Base-by-base conservation (phyloP, 2,888 invertebrate species). In the Pycnomerus fuliginosus region DNA sequence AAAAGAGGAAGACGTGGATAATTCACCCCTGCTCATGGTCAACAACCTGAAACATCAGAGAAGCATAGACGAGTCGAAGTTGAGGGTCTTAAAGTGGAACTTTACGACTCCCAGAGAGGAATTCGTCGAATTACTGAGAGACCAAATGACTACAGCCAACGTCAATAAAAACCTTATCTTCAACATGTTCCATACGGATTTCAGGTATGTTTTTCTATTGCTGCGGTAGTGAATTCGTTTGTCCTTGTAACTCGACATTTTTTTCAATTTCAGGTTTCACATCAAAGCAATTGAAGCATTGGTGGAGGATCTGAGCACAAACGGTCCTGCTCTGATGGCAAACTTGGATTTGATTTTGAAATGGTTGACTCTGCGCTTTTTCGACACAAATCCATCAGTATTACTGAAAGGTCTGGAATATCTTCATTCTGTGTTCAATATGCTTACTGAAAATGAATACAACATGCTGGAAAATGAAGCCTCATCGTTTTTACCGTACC, bases 371-470 rank as follows among this genome's bases (percentile, higher is more conserved):
- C 74, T 99, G 30, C 79, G 98, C 46, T 99, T 99, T 76, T 98
- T 96, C 65, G 98, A 99, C 74, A 99, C 98, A 14, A 99, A 99
- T 76, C 97, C 98, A 5, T 94, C 95, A 10, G 97, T 98, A 22
- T 79, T 98, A 46, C 79, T 97, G 58, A 95, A 93, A 75, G 93
- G 90, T n/a, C 75, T 98, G 58, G 97, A 97, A 68, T 97, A 94
- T 72, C 75, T 97, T 7, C 83, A 86, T 49, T 72, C 80, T 11
- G 87, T 95, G 43, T 95, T 98, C 72, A 82, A 82, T 50, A 79
- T 85, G 66, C 77, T 96, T 16, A 85, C 86, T 30, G 84, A 87
- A 24, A 80, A 82, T 48, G 85, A 87, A 48, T 95, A 96, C 68
- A 85, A 85, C 24, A 82, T 98, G 78, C 79, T 86, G 1, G 97